phyloP scores from a whole-genome alignment of 37 sponge, comb jelly and placozoan species.

The Halichondria panicea region DNA sequence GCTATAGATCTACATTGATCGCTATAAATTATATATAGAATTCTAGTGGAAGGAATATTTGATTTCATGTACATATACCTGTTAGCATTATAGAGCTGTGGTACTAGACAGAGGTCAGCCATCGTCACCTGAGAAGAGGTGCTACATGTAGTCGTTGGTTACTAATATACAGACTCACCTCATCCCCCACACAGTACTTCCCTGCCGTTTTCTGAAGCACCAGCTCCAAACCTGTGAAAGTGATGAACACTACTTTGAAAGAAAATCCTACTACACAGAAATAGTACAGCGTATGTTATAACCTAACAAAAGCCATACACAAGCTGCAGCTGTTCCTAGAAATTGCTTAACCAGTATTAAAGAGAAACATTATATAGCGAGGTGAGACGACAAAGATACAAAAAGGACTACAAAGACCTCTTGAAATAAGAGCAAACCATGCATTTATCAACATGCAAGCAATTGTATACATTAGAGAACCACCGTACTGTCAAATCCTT shows the following conservation, averaged over 20 bases:
- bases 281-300: too few relatives aligned
- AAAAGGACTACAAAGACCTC: not conserved
- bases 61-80: too few relatives aligned
- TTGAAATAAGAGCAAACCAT: not conserved
- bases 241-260: not conserved
- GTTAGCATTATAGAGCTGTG: slow-evolving; percentile 93
- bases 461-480: slow-evolving; percentile 3
- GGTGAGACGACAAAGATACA: not conserved
- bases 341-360: too few relatives aligned
- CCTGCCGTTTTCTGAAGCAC: slow-evolving; percentile 72
- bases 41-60: too few relatives aligned
- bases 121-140: slow-evolving; percentile 75
- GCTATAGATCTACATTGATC: too few relatives aligned
- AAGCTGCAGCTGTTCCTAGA: not conserved
- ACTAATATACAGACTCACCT: slow-evolving; percentile 48
- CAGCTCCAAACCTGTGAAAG: slow-evolving; percentile 78
- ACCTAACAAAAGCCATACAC: too few relatives aligned
- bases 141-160: not conserved
- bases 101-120: slow-evolving; percentile 93
- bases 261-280: not conserved
- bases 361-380: not conserved
- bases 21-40: too few relatives aligned
- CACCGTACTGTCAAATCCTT: slow-evolving; percentile 77
- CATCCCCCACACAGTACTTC: slow-evolving; percentile 96
- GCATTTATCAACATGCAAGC: not conserved